phyloP scores from a whole-genome alignment of 1,140 invertebrate genomes.

The Zaprionus taronus region DNA sequence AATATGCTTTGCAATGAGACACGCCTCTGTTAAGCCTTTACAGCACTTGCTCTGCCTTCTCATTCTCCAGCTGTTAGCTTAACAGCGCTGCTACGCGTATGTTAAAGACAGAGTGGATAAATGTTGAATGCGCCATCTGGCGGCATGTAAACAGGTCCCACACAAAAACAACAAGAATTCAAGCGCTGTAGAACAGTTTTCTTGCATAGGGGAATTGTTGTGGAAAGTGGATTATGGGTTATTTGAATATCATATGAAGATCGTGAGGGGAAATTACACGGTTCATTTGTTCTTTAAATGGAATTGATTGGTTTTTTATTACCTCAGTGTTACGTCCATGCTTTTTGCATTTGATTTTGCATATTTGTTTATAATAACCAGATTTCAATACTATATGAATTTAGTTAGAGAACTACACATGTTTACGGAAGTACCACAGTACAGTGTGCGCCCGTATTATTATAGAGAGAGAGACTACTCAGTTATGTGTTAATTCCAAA shows the following conservation, averaged over 20 bases:
- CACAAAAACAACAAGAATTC: too few species aligned
- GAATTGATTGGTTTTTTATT: background rate
- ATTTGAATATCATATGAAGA: background rate
- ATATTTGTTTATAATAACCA: background rate
- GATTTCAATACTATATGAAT: background rate
- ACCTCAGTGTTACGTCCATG: background rate
- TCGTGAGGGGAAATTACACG: background rate
- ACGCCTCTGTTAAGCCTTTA: background rate
- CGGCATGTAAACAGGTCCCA: background rate
- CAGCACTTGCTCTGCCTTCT: background rate
- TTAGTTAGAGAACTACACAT: background rate
- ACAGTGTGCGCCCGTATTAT: background rate
- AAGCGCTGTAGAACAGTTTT: conserved; percentile 20
- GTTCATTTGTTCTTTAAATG: background rate
- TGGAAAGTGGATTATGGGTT: conserved; percentile 10
- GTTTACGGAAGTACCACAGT: background rate
- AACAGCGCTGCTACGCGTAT: background rate
- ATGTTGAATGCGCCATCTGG: conserved; percentile 24
- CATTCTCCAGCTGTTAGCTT: background rate
- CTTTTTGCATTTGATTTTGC: background rate
- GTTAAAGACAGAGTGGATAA: background rate
- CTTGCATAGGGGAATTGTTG: background rate
- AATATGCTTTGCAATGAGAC: too few species aligned
- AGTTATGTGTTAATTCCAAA: too few species aligned
- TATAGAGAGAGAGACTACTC: too few species aligned